These are phyloP conservation scores for Monomorium pharaonis DNA, from an alignment of 1,140 invertebrate genomes.

Conservation along the genomic window DNA sequence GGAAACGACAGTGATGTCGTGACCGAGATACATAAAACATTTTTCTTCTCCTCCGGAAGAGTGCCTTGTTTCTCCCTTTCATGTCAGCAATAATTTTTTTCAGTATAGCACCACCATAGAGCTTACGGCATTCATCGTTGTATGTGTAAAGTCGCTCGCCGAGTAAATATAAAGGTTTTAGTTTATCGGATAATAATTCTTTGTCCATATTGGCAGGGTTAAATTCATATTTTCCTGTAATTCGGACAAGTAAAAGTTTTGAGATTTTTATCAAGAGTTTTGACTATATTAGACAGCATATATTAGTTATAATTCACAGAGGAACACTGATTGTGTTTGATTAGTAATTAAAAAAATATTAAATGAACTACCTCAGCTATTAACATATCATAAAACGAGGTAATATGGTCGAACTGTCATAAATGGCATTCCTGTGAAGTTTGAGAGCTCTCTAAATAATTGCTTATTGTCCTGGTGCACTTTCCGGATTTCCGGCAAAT, in stretches of 20 bases:
- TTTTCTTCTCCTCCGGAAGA: slow-evolving; percentile 85
- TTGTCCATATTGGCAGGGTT: slow-evolving; percentile 87
- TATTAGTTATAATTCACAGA: not conserved
- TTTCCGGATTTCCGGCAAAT: slow-evolving; percentile 83
- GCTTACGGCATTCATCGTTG: slow-evolving; percentile 86
- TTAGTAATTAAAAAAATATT: not conserved
- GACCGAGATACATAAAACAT: slow-evolving; percentile 90
- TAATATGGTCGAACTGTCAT: slow-evolving; percentile 87
- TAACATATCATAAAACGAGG: slow-evolving; percentile 88
- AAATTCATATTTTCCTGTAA: slow-evolving; percentile 85
- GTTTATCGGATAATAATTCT: slow-evolving; percentile 87
- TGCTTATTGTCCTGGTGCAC: slow-evolving; percentile 84
- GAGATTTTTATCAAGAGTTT: not conserved
- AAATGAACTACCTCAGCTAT: slow-evolving; percentile 86
- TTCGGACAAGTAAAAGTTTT: slow-evolving; percentile 13
- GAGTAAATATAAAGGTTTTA: slow-evolving; percentile 86
- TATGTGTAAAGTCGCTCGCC: slow-evolving; percentile 88
- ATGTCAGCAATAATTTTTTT: slow-evolving; percentile 88
- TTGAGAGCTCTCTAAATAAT: slow-evolving; percentile 86
- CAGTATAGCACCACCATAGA: slow-evolving; percentile 87
- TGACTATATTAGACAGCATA: not conserved
- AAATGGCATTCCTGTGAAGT: slow-evolving; percentile 86
- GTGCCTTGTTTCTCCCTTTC: slow-evolving; percentile 83
- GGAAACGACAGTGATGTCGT: slow-evolving; percentile 91
- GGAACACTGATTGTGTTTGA: not conserved